A percentile compares a stretch with the other conserved stretches of the same genome.
Evolutionary conservation across 2,888 invertebrate species (phyloP).

Genomic region (Lochmaea capreae): DNA sequence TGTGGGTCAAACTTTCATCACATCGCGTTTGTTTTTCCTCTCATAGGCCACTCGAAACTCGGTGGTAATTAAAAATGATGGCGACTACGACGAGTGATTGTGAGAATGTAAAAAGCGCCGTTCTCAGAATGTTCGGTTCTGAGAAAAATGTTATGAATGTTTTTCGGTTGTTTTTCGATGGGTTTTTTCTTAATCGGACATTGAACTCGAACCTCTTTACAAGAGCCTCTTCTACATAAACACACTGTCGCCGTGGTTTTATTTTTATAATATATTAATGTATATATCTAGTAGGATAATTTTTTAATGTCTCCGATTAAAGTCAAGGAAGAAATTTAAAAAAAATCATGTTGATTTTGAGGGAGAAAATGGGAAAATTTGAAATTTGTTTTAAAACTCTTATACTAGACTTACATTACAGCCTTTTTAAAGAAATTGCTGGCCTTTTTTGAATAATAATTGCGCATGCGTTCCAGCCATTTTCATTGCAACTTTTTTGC

Average conservation of each 20-base stretch:
- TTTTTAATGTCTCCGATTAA: not conserved
- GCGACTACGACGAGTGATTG: conserved; percentile 10
- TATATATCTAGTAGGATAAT: not conserved
- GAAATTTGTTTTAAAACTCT: too few species aligned
- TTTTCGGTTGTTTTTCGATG: conserved; percentile 29
- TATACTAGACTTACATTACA: too few species aligned
- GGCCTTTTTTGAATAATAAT: too few species aligned
- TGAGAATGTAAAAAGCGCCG: conserved; percentile 23
- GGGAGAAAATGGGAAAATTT: too few species aligned
- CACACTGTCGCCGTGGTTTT: conserved; percentile 18
- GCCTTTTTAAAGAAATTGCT: too few species aligned
- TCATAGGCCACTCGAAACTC: conserved; percentile 11
- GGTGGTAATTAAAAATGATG: not conserved
- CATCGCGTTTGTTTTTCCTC: conserved; percentile 7
- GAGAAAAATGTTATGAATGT: conserved; percentile 15
- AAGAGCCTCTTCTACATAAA: conserved; percentile 17
- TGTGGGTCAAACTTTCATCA: not conserved
- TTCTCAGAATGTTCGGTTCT: conserved; percentile 31
- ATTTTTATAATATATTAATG: not conserved
- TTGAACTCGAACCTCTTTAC: conserved; percentile 21
- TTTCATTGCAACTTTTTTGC: too few species aligned
- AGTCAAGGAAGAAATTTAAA: too few species aligned
- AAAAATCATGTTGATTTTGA: too few species aligned
- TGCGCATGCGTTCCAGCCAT: too few species aligned
- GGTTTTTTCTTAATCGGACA: conserved; percentile 37